A percentile compares a stretch with the other conserved stretches of the same genome.
Conservation (phyloP, 2,113 vertebrate species). For the Alces alces region DNA sequence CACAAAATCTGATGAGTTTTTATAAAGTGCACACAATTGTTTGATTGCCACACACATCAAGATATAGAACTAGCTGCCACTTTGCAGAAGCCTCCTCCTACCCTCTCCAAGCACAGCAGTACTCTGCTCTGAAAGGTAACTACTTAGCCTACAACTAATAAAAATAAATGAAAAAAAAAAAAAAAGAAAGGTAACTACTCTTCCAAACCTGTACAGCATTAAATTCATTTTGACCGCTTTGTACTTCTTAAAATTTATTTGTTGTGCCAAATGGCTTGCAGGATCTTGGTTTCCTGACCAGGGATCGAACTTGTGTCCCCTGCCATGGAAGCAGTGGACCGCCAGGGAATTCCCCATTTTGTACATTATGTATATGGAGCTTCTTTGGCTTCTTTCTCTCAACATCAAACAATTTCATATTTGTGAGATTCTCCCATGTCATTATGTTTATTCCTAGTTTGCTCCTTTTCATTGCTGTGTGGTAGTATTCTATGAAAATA, state of each 20-base stretch:
- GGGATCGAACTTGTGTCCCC: not conserved
- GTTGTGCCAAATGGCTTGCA: not conserved
- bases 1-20: not conserved
- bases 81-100: not conserved
- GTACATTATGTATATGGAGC: not conserved
- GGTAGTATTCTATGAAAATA: not conserved
- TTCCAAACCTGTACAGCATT: not conserved
- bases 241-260: not conserved
- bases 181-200: not conserved
- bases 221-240: not conserved
- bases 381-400: not conserved
- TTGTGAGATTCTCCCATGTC: not conserved
- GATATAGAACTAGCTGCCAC: not conserved
- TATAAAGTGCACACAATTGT: not conserved
- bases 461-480: not conserved
- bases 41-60: not conserved
- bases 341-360: not conserved
- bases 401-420: not conserved
- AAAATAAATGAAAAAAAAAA: too few relatives aligned
- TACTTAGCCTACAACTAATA: too few relatives aligned
- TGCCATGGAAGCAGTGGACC: not conserved
- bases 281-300: not conserved
- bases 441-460: not conserved
- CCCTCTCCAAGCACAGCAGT: too few relatives aligned
- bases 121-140: not conserved